A percentile compares a stretch with the other conserved stretches of the same genome.
phyloP scores from a whole-genome alignment of 2,113 vertebrate species.

The Zosterops pallidus region DNA sequence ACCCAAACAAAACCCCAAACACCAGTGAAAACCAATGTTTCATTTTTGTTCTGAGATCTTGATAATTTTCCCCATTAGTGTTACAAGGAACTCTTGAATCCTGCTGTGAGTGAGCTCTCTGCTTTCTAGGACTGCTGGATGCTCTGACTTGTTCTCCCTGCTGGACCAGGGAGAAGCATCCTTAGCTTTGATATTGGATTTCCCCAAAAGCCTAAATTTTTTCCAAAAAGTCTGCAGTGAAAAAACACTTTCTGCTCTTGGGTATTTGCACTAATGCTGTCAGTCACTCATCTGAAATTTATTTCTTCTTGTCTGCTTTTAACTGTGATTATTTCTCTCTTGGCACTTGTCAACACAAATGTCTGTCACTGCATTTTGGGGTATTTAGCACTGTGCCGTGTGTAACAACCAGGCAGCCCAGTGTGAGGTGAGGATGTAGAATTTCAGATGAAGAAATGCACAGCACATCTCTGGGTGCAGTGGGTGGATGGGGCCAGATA shows the following conservation, averaged over 20 bases:
- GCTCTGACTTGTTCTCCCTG: neutral
- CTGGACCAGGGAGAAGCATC: neutral
- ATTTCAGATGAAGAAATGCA: neutral
- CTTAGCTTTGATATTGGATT: accelerated
- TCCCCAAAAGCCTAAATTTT: neutral
- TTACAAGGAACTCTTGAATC: neutral
- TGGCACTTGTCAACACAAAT: neutral
- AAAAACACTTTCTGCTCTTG: neutral
- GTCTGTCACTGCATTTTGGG: neutral
- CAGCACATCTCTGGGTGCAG: neutral
- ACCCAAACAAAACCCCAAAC: neutral
- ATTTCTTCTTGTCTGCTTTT: neutral
- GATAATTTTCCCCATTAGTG: accelerated
- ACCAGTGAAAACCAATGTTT: neutral
- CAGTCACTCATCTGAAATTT: neutral
- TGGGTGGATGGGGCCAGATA: neutral
- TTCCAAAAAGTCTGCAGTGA: neutral
- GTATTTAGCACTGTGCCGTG: neutral
- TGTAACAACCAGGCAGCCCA: neutral
- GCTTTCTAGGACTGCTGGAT: neutral
- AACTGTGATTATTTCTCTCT: neutral
- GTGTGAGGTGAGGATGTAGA: neutral
- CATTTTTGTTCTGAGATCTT: neutral
- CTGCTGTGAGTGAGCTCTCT: neutral
- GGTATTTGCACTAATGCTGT: neutral